Percentiles rank a stretch among this genome's conserved stretches.
Conservation (phyloP, 2,797 vertebrate species). For the Sparidentex hasta region DNA sequence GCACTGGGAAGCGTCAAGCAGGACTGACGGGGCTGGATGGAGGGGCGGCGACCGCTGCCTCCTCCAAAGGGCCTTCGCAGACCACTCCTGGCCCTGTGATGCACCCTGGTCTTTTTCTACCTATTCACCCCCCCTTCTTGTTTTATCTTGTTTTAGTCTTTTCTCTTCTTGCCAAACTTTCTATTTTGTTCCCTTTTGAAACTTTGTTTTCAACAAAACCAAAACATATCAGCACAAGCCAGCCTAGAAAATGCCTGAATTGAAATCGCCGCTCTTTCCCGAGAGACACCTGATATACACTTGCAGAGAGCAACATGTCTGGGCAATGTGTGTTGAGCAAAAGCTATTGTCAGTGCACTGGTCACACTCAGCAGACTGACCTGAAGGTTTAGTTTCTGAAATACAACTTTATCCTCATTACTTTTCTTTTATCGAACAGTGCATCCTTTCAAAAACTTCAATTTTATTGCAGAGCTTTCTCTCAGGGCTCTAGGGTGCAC, state of each 20-base stretch:
- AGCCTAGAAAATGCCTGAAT: slow-evolving; percentile 35
- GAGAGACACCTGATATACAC: slow-evolving; percentile 27
- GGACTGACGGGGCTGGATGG: slow-evolving; percentile 88
- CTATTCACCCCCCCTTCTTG: slow-evolving; percentile 32
- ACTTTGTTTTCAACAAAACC: slow-evolving; percentile 69
- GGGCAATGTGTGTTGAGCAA: slow-evolving; percentile 56
- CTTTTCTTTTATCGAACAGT: neutral
- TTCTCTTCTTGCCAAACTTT: slow-evolving; percentile 49
- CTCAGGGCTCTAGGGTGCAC: neutral
- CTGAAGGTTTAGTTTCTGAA: slow-evolving; percentile 46
- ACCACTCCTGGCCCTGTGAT: slow-evolving; percentile 79
- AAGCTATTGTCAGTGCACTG: slow-evolving; percentile 50
- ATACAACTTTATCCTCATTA: neutral
- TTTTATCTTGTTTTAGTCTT: slow-evolving; percentile 68
- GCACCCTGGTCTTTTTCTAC: slow-evolving; percentile 57
- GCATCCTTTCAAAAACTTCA: slow-evolving; percentile 8
- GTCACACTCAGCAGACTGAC: slow-evolving; percentile 43
- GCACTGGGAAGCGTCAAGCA: slow-evolving; percentile 92
- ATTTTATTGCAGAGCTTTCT: neutral
- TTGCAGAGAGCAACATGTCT: slow-evolving; percentile 45
- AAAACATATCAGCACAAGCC: slow-evolving; percentile 67
- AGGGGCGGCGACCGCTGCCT: slow-evolving; percentile 59
- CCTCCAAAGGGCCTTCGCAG: slow-evolving; percentile 77
- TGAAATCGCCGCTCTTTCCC: slow-evolving; percentile 46
- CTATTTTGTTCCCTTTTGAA: slow-evolving; percentile 49